Base-by-base conservation (phyloP, 2,113 vertebrate species). In the Pterocles burchelli region DNA sequence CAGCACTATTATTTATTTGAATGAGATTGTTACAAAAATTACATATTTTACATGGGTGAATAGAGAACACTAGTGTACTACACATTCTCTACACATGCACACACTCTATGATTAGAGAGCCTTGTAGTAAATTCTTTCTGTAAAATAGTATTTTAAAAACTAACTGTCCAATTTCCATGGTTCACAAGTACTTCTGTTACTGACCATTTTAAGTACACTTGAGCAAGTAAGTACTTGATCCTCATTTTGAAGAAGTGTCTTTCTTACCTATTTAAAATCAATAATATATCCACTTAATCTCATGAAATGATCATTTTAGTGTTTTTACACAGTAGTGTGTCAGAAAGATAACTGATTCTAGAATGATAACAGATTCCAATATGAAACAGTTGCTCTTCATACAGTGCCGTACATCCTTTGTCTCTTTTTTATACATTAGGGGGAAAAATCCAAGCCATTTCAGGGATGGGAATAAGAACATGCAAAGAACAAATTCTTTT, bases 401-500 rank as follows among this genome's bases (percentile, higher is more conserved):
- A 71, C n/a, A 70, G n/a, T 22, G 19, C 46, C 33, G n/a, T 55
- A 74, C 54, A 94, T 85, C n/a, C 29, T 96, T 70, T 75, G 33
- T 89, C 71, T 83, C 33, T 41, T 89, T 97, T 96, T 94, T 90
- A 84, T 93, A 80, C 76, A 76, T 96, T 95, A 93, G 74, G 10
- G 51, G 83, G 36, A 49, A 93, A 95, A 96, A 80, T 66, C 73
- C 86, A 93, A 94, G 38, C 54, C 75, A 75, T 88, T 91, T 91
- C 87, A 88, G 61, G 66, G 22, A 75, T 15, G 61, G 77, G 46
- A 93, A 85, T 67, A 94, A 93, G 46, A 76, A 52, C 26, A 76
- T 58, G 66, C 55, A 91, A 94, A 97, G 59, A 81, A 49, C 36
- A 61, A 77, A 91, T 80, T 94, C 41, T 89, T 95, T 80, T 24